Evolutionary conservation across 35 echinoderm and acorn worm species (phyloP), one percentile per base, ranked within the genome.

Genomic region (Antedon bifida): DNA sequence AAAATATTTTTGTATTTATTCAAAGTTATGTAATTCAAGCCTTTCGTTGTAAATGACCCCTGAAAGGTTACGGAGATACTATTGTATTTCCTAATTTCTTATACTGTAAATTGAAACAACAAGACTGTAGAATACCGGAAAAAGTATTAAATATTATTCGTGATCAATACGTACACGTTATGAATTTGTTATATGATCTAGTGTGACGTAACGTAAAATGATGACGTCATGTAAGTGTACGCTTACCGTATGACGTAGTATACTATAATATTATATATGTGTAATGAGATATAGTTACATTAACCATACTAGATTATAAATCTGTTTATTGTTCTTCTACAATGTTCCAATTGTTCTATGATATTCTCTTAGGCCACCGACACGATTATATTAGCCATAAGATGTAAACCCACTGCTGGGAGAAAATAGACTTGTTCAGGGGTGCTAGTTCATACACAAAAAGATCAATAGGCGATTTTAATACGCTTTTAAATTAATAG

Each of bases 1-100:
- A 64, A 64, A 64, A 64, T 64, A 64, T 64, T 64, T 64, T 64
- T 64, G 51, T 64, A 64, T 64, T 64, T 64, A 64, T 64, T 64
- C 51, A 64, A 64, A 64, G 51, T 16, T 64, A 12, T 64, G 51
- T 64, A 64, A 64, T 64, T 64, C 19, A 64, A 42, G 26, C 51
- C 23, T 64, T 64, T 64, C 51, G 9, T 64, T 64, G 51, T 64
- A 64, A 64, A 64, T 64, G 51, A 64, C 23, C 23, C 9, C 14
- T 12, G 51, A 64, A 26, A 64, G 23, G 23, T 64, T 19, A 64
- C 5, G 26, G 10, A 64, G 51, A 64, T 64, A 64, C 38, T 4
- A 21, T 2, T 21, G 10, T 64, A 19, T 64, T 64, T 64, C 51
- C 19, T 2, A 19, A 64, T 64, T 64, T 64, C 51, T 64, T 64